Conservation (phyloP, 2,888 invertebrate genomes). For the Lottia scabra region DNA sequence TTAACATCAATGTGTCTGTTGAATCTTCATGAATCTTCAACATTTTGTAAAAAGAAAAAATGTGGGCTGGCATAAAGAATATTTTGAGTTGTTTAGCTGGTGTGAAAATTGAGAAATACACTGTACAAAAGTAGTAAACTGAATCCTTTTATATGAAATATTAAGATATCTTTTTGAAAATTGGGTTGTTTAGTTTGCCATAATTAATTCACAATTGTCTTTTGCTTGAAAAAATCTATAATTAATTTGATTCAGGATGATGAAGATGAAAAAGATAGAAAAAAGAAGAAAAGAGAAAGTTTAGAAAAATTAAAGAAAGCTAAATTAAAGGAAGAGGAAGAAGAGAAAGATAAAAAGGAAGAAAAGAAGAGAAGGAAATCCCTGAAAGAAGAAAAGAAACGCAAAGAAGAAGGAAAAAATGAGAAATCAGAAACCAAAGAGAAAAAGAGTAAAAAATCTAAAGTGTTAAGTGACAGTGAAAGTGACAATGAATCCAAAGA, state of each 20-base stretch:
- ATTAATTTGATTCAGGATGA: constrained; percentile 9
- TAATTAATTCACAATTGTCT: too few relatives aligned
- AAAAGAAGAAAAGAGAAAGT: constrained; percentile 24
- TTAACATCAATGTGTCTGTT: too few relatives aligned
- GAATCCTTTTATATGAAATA: too few relatives aligned
- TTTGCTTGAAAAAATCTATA: too few relatives aligned
- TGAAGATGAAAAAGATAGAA: constrained; percentile 30
- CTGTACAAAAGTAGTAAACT: too few relatives aligned
- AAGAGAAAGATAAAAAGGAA: constrained; percentile 30
- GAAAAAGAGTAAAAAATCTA: constrained; percentile 6
- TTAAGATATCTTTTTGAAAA: too few relatives aligned
- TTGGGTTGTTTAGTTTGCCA: too few relatives aligned
- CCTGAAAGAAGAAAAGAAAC: constrained; percentile 24
- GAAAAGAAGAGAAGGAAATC: constrained; percentile 13
- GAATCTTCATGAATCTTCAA: too few relatives aligned
- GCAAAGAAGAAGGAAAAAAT: constrained; percentile 9
- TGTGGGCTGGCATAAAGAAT: too few relatives aligned
- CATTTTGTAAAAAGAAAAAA: too few relatives aligned
- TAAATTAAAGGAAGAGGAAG: constrained; percentile 45
- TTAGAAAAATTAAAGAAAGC: constrained; percentile 24
- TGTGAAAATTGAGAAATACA: too few relatives aligned
- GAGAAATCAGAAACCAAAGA: constrained; percentile 14
- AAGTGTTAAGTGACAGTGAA: constrained; percentile 6
- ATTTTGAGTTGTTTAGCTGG: too few relatives aligned
- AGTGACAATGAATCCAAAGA: not conserved